Evolutionary conservation across 2,797 vertebrate genomes (phyloP).

Genomic region (Diplodus puntazzo): DNA sequence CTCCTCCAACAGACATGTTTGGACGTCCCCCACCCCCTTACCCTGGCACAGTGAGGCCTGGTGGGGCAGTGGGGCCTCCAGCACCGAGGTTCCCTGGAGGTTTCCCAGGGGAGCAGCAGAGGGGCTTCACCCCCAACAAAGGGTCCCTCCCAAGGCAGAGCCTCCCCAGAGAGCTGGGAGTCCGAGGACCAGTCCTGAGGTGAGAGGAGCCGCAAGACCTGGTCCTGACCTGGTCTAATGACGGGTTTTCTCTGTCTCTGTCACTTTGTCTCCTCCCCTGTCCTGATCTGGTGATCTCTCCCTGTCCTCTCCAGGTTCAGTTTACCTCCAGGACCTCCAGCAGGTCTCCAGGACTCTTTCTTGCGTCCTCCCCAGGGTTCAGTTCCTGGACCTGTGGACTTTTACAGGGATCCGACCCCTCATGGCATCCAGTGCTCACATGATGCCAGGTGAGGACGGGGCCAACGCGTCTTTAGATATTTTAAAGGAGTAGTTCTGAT

Average conservation of each 20-base stretch:
- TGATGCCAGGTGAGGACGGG: slow-evolving; percentile 63
- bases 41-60: slow-evolving; percentile 87
- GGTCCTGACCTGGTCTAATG: neutral
- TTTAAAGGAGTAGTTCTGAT: too few relatives aligned
- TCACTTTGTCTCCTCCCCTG: neutral
- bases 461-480: too few relatives aligned
- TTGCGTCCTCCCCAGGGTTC: slow-evolving; percentile 85
- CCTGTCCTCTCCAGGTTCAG: slow-evolving; percentile 81
- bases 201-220: slow-evolving; percentile 71
- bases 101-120: slow-evolving; percentile 70
- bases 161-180: slow-evolving; percentile 81
- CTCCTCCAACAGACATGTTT: slow-evolving; percentile 82
- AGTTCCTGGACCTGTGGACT: slow-evolving; percentile 77
- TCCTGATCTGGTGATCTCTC: too few relatives aligned
- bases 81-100: slow-evolving; percentile 46
- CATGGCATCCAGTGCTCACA: slow-evolving; percentile 22
- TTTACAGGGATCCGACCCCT: slow-evolving; percentile 80
- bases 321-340: slow-evolving; percentile 83
- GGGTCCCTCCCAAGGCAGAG: slow-evolving; percentile 82
- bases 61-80: neutral
- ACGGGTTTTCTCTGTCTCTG: neutral
- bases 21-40: slow-evolving; percentile 95
- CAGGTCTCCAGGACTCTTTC: slow-evolving; percentile 88
- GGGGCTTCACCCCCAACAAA: slow-evolving; percentile 82
- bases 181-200: slow-evolving; percentile 89